These are phyloP conservation scores for Leptinotarsa peninsularis DNA, from an alignment of 2,888 invertebrate genomes.

Conservation along the genomic window DNA sequence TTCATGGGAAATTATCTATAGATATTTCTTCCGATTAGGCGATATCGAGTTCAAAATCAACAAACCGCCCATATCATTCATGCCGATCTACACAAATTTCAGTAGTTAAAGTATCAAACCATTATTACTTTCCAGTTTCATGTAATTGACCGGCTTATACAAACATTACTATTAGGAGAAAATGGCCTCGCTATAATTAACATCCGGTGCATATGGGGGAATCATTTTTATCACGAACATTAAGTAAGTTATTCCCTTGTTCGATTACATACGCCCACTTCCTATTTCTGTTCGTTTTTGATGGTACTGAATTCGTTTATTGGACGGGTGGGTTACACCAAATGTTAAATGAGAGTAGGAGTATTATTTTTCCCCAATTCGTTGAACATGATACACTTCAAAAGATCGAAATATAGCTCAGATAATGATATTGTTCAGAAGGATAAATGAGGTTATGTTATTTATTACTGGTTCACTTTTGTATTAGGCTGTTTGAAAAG, in stretches of 20 bases:
- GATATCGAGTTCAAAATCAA: background rate
- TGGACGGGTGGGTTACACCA: background rate
- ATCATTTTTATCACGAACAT: slow-evolving; percentile 16
- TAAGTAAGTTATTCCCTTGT: background rate
- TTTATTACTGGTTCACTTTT: too few species aligned
- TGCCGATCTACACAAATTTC: slow-evolving; percentile 1
- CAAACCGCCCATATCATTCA: background rate
- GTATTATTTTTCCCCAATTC: too few species aligned
- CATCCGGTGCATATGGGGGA: slow-evolving; percentile 4
- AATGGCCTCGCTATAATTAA: slow-evolving; percentile 11
- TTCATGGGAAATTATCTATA: background rate
- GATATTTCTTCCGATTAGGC: slow-evolving; percentile 1
- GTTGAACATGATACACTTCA: too few species aligned
- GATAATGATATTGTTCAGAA: too few species aligned
- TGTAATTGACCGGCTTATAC: slow-evolving; percentile 19
- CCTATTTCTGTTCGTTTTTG: background rate
- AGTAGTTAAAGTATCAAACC: slow-evolving; percentile 13
- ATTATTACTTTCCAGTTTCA: slow-evolving; percentile 16
- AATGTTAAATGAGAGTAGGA: background rate
- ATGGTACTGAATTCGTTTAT: background rate
- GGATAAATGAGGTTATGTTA: too few species aligned
- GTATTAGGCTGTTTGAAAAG: too few species aligned
- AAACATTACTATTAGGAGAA: slow-evolving; percentile 11
- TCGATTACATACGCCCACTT: slow-evolving; percentile 3
- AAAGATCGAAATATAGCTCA: too few species aligned